Conservation (phyloP, 1,140 invertebrate genomes). For the Dinothrombium tinctorium region DNA sequence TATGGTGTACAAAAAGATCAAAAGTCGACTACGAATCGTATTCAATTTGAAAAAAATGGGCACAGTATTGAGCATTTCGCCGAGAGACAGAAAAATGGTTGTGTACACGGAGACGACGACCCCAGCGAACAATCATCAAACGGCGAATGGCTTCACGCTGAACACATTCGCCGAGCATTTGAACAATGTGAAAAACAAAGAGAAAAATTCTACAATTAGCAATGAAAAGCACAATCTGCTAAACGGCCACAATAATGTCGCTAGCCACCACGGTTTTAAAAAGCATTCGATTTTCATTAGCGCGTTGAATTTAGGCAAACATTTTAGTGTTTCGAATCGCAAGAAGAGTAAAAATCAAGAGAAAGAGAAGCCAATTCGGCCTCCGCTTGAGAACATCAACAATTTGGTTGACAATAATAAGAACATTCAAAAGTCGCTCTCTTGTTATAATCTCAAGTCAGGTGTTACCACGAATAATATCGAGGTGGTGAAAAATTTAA, state of each 20-base stretch:
- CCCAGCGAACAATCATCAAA: conserved; percentile 2
- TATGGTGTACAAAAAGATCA: too few relatives aligned
- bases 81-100: conserved; percentile 1
- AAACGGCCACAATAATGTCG: conserved; percentile 27
- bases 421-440: conserved; percentile 44
- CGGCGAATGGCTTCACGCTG: conserved; percentile 41
- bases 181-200: conserved; percentile 64
- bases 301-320: conserved; percentile 70
- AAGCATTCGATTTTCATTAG: conserved; percentile 89
- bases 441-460: conserved; percentile 28
- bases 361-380: conserved; percentile 26
- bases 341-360: conserved; percentile 17
- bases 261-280: conserved; percentile 58
- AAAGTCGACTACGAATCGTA: too few relatives aligned
- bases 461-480: conserved; percentile 12
- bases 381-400: conserved; percentile 47
- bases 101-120: neutral
- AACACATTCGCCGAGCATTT: conserved; percentile 57
- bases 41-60: too few relatives aligned
- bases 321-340: conserved; percentile 52
- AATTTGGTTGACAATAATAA: conserved; percentile 45
- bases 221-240: conserved; percentile 13
- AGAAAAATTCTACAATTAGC: conserved; percentile 30
- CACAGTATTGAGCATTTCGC: conserved; percentile 1
- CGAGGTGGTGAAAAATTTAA: conserved; percentile 11